Conservation (phyloP, 1,140 invertebrate species). For the Apolygus lucorum region DNA sequence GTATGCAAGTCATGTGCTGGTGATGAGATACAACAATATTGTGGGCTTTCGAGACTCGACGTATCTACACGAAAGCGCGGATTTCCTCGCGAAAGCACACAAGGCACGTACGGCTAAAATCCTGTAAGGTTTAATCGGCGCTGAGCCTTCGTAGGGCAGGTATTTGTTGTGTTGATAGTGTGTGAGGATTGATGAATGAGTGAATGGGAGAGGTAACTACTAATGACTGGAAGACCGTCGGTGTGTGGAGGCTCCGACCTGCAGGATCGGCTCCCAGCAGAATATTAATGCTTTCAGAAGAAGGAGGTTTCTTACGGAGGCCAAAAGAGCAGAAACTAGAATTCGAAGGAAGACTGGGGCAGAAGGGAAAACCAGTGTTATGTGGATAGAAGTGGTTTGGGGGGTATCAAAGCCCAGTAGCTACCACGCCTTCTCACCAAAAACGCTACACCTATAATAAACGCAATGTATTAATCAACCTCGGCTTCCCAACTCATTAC, state of each 20-base stretch:
- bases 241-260: slow-evolving; percentile 19
- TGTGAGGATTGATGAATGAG: slow-evolving; percentile 10
- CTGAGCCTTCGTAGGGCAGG: neutral
- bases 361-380: neutral
- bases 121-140: slow-evolving; percentile 3
- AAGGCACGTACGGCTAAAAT: neutral
- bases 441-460: neutral
- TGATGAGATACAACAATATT: too few species aligned
- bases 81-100: neutral
- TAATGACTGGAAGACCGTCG: slow-evolving; percentile 6
- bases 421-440: slow-evolving; percentile 1
- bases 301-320: neutral
- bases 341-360: neutral
- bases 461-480: slow-evolving; percentile 16
- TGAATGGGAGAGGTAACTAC: slow-evolving; percentile 11
- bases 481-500: slow-evolving; percentile 7
- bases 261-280: slow-evolving; percentile 10
- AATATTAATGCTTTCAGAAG: neutral
- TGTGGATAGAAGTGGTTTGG: neutral
- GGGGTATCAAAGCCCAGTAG: slow-evolving; percentile 7
- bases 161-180: slow-evolving; percentile 13
- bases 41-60: too few species aligned
- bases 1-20: too few species aligned
- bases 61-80: neutral
- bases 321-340: neutral